phyloP scores from a whole-genome alignment of 2,797 vertebrate genomes.

The Melopsittacus undulatus region DNA sequence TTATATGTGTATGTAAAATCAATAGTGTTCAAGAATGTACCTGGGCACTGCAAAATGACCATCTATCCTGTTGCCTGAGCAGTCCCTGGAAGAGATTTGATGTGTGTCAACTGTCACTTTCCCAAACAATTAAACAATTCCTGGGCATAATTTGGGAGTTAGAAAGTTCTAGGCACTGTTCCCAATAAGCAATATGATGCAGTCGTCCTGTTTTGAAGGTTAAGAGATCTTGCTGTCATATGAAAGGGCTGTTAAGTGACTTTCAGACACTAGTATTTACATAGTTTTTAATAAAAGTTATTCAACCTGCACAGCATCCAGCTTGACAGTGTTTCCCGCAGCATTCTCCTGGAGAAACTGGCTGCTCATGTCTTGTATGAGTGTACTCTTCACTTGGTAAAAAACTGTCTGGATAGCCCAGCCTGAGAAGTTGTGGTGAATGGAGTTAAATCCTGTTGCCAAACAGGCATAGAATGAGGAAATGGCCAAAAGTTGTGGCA shows the following conservation, averaged over 20 bases:
- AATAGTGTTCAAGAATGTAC: not conserved
- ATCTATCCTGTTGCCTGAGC: not conserved
- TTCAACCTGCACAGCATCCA: not conserved
- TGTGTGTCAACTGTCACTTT: slow-evolving; percentile 21
- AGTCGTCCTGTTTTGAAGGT: slow-evolving; percentile 5
- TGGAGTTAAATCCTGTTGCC: not conserved
- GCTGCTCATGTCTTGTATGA: not conserved
- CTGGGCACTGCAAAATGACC: not conserved
- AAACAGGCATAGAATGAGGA: not conserved
- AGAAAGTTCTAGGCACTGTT: slow-evolving; percentile 44
- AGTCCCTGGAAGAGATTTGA: not conserved
- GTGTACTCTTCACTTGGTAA: not conserved
- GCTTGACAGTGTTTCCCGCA: not conserved
- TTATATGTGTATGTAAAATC: not conserved
- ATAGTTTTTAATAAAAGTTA: not conserved
- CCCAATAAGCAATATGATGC: slow-evolving; percentile 29
- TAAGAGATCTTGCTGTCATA: not conserved
- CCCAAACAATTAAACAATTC: slow-evolving; percentile 11
- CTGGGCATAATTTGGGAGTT: slow-evolving; percentile 14
- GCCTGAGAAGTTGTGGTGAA: not conserved
- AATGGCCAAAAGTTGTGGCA: not conserved
- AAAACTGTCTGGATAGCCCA: not conserved
- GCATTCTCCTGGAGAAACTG: not conserved
- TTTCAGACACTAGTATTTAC: not conserved
- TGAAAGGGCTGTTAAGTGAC: not conserved